Conservation (phyloP, 2,797 vertebrate species). For the Chelmon rostratus region DNA sequence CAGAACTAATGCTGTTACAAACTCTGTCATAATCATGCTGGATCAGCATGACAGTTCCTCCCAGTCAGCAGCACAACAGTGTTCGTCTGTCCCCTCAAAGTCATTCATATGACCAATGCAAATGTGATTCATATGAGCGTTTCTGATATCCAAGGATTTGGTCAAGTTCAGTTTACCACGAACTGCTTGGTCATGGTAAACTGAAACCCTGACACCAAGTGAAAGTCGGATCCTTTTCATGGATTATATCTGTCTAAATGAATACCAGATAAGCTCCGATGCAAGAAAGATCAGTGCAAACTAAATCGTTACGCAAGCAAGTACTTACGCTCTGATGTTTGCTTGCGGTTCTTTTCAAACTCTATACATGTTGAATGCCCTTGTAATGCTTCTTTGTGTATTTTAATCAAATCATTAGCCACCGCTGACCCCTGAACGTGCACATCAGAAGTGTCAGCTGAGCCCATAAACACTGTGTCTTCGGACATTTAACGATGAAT, state of each 20-base stretch:
- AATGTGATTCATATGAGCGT: not conserved
- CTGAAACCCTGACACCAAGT: not conserved
- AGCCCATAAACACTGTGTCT: slow-evolving; percentile 52
- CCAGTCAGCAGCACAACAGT: not conserved
- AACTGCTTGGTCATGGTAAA: slow-evolving; percentile 2
- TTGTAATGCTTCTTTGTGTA: slow-evolving; percentile 30
- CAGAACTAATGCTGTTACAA: slow-evolving; percentile 13
- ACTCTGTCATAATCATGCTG: not conserved
- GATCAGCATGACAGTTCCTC: not conserved
- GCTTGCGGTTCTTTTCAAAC: not conserved
- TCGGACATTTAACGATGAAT: slow-evolving; percentile 61
- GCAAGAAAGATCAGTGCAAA: not conserved
- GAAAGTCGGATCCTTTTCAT: not conserved
- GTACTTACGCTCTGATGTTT: not conserved
- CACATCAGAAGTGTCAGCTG: slow-evolving; percentile 52
- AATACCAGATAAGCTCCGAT: not conserved
- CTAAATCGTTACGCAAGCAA: not conserved
- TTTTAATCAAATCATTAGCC: slow-evolving; percentile 52
- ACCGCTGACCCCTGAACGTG: slow-evolving; percentile 41
- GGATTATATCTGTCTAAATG: not conserved
- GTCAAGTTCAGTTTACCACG: not conserved
- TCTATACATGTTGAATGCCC: slow-evolving; percentile 7
- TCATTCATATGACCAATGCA: not conserved
- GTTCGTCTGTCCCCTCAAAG: not conserved
- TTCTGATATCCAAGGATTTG: not conserved